Conservation (phyloP, 2,797 vertebrate genomes). For the Platalea minor region DNA sequence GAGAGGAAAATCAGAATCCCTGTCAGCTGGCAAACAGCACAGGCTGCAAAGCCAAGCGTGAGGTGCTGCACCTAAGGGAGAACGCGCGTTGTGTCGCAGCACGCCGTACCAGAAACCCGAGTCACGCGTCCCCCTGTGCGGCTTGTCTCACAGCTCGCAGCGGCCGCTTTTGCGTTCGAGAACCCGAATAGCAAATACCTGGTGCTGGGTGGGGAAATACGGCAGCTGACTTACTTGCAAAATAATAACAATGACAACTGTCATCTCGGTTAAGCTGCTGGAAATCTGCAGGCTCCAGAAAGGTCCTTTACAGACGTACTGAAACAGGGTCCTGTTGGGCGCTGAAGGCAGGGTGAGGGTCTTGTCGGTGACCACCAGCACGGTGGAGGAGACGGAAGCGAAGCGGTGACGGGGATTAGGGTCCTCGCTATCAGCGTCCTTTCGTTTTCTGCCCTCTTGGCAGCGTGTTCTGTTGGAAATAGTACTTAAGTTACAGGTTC, state of each 20-base stretch:
- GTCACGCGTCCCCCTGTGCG: background rate
- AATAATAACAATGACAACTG: background rate
- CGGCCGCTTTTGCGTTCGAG: background rate
- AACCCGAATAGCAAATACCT: background rate
- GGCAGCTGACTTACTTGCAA: background rate
- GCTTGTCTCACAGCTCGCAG: background rate
- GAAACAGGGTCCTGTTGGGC: background rate
- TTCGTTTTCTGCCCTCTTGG: background rate
- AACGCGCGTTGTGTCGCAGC: background rate
- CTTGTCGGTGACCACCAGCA: background rate
- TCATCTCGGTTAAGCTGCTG: background rate
- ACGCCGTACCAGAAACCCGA: background rate
- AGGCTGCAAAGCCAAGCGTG: background rate
- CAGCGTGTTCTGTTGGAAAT: accelerated
- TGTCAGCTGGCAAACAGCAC: background rate
- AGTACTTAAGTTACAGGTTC: background rate
- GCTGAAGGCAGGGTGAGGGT: background rate
- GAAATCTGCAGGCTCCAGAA: background rate
- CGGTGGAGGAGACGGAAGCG: too few relatives aligned
- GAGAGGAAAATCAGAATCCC: background rate
- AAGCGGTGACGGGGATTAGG: background rate
- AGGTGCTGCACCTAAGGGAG: background rate
- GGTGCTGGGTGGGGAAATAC: background rate
- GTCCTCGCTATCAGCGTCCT: background rate
- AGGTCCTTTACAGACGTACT: background rate